Evolutionary conservation across 1,140 invertebrate genomes (phyloP).

Genomic region (Heliconius congener): DNA sequence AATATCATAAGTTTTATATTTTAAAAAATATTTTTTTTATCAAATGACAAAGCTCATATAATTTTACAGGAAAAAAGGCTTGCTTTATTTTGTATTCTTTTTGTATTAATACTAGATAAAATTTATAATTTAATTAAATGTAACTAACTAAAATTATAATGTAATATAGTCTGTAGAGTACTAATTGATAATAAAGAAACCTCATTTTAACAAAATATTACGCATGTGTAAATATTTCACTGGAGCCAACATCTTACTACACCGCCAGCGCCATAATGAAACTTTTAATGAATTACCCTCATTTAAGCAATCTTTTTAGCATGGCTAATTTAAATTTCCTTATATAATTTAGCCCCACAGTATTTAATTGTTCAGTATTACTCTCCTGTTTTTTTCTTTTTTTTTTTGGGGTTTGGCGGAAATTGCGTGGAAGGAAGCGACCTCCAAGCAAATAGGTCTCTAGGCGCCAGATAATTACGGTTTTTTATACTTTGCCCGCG

Average conservation of each 20-base stretch:
- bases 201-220: conserved; percentile 1
- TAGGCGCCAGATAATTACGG: conserved; percentile 66
- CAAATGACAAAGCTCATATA: too few relatives aligned
- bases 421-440: conserved; percentile 74
- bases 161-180: not conserved
- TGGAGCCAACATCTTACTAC: conserved; percentile 15
- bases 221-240: conserved; percentile 7
- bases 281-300: conserved; percentile 34
- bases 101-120: too few relatives aligned
- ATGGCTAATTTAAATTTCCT: conserved; percentile 40
- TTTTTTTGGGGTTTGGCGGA: conserved; percentile 59
- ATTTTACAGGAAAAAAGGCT: too few relatives aligned
- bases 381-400: conserved; percentile 59
- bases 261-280: conserved; percentile 8
- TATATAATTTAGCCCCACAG: conserved; percentile 58
- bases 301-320: conserved; percentile 37
- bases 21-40: too few relatives aligned
- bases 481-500: conserved; percentile 44
- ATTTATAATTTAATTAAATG: too few relatives aligned
- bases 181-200: not conserved
- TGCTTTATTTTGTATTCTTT: too few relatives aligned
- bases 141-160: too few relatives aligned
- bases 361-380: conserved; percentile 68
- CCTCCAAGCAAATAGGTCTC: conserved; percentile 64
- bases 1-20: too few relatives aligned